phyloP scores from a whole-genome alignment of 1,140 invertebrate species.

The Drosophila pectinifera region DNA sequence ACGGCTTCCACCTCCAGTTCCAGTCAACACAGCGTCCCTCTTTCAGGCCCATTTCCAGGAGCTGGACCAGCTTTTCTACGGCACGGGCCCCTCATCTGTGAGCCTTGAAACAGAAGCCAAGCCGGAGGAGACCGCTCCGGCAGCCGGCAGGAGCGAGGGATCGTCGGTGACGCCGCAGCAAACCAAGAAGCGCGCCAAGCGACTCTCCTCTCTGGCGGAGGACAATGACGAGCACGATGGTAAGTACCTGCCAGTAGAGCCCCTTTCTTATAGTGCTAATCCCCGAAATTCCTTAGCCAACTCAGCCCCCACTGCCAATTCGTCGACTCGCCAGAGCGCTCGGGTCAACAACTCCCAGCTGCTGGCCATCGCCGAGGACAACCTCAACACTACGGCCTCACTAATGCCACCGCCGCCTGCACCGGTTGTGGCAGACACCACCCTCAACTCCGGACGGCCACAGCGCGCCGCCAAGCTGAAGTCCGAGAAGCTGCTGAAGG shows the following conservation, averaged over 20 bases:
- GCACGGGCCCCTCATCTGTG: neutral
- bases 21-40: conserved; percentile 16
- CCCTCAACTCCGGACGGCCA: conserved; percentile 54
- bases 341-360: conserved; percentile 69
- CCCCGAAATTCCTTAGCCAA: neutral
- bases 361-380: conserved; percentile 57
- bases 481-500: conserved; percentile 69
- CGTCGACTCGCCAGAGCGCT: conserved; percentile 17
- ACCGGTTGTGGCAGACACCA: conserved; percentile 45
- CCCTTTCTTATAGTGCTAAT: no score
- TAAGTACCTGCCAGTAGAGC: no score
- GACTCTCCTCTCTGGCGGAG: conserved; percentile 57
- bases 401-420: conserved; percentile 74
- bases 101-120: conserved; percentile 10
- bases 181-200: conserved; percentile 75
- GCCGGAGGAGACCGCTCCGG: neutral
- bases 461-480: conserved; percentile 73
- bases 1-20: no score
- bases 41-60: conserved; percentile 61
- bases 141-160: conserved; percentile 1
- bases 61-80: conserved; percentile 62
- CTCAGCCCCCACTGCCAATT: neutral
- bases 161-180: conserved; percentile 70
- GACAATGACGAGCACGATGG: conserved; percentile 51
- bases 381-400: conserved; percentile 47